Conservation (phyloP, 2,888 invertebrate genomes). For the Deroplatys truncata region DNA sequence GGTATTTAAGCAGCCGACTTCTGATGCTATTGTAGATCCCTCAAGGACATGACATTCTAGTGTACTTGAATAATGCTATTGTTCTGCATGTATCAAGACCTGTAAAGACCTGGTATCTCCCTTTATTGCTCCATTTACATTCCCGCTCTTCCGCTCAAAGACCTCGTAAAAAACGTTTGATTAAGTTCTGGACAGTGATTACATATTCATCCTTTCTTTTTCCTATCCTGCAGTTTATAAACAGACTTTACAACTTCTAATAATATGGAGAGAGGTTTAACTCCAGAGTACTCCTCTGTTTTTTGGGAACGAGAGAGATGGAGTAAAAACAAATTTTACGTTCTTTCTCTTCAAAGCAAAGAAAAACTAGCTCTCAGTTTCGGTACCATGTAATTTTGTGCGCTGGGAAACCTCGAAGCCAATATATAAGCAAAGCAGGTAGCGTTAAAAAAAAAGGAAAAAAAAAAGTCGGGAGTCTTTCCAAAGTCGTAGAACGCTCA, state of each 20-base stretch:
- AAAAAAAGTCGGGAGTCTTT: not conserved
- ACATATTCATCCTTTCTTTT: not conserved
- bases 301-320: not conserved
- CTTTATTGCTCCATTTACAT: not conserved
- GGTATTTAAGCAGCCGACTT: no score
- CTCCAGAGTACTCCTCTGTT: not conserved
- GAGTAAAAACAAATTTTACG: not conserved
- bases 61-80: not conserved
- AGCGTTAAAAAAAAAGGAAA: not conserved
- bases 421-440: not conserved
- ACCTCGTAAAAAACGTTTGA: not conserved
- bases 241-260: not conserved
- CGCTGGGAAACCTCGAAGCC: not conserved
- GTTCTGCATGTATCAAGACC: not conserved
- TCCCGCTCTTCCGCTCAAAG: not conserved
- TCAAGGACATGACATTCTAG: no score
- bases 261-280: not conserved
- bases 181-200: not conserved
- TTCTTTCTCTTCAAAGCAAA: not conserved
- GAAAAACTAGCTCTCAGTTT: not conserved
- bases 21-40: no score
- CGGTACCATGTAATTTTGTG: not conserved
- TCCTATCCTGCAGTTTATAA: not conserved
- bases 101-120: not conserved
- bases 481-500: not conserved